Evolutionary conservation across 2,113 vertebrate species (phyloP), one percentile per base, ranked within the genome.

Genomic region (Syngnathus floridae): DNA sequence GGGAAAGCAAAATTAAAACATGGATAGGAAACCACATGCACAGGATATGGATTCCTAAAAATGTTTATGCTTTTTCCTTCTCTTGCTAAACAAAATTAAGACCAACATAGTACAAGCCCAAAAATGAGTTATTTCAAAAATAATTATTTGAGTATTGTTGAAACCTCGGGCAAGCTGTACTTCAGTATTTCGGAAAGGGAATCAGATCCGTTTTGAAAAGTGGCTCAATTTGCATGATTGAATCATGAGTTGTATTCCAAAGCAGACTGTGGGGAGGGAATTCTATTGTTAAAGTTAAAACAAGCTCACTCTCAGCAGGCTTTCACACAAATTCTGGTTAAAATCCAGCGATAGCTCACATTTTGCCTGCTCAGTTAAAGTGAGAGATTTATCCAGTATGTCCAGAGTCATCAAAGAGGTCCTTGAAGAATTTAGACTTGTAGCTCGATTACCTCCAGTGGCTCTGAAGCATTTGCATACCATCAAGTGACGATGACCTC

Each of bases 1-100:
- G 14, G 62, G 68, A 77, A 85, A 85, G 55, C 12, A 78, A 83
- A 85, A 85, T 31, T 19, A 77, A 55, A 80, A 74, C 66, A 61
- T 76, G 11, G 17, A 36, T 11, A 52, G n/a, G 3, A 21, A 4
- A 52, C 22, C 49, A 52, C 49, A 52, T 21, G 49, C n/a, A 22
- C n/a, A 22, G 19, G 49, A 21, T 19, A 48, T 48, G 6, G 46
- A 48, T 48, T 48, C 12, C 12, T 41, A 3, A 41, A 41, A 13
- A 31, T 48, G 46, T 48, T n/a, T 22, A 22, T 22, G n/a, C 49
- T 11, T 52, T 22, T 10, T 22, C n/a, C 7, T 19, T 52, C 9
- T 9, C 49, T 22, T 22, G 40, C 58, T 10, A 38, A 1, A 7
- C 16, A 19, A 40, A 21, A 7, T 36, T n/a, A 19, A 9, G 19